These are phyloP conservation scores for Helicoverpa zea DNA, from an alignment of 1,140 invertebrate genomes.

Conservation along the genomic window DNA sequence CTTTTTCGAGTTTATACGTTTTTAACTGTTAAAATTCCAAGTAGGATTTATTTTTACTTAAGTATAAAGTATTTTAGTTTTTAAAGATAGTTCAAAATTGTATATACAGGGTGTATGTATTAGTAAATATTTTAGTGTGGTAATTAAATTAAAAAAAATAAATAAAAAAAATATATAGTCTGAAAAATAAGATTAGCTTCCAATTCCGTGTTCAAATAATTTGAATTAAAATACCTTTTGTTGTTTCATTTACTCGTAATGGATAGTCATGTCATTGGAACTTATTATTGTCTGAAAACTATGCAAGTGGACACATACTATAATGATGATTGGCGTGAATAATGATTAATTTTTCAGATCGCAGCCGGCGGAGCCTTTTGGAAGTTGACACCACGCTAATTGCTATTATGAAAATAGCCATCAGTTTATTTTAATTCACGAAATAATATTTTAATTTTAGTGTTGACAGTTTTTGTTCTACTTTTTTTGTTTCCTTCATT, in stretches of 20 bases:
- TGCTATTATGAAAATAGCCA: slow-evolving; percentile 12
- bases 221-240: background rate
- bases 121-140: no score
- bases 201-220: no score
- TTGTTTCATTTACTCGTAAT: background rate
- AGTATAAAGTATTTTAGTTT: no score
- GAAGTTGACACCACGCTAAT: background rate
- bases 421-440: background rate
- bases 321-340: slow-evolving; percentile 27
- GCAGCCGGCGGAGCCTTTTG: background rate
- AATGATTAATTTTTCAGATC: slow-evolving; percentile 46
- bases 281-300: slow-evolving; percentile 42
- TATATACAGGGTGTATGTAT: no score
- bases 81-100: no score
- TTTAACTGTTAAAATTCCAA: no score
- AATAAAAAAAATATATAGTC: no score
- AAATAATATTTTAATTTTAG: slow-evolving; percentile 2
- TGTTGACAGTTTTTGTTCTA: background rate
- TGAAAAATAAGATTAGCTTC: no score
- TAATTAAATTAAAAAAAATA: no score
- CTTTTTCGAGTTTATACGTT: no score
- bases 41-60: no score
- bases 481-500: background rate
- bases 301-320: slow-evolving; percentile 38
- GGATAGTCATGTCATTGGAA: slow-evolving; percentile 7